phyloP scores from a whole-genome alignment of 2,797 vertebrate species.

The Sparus aurata region DNA sequence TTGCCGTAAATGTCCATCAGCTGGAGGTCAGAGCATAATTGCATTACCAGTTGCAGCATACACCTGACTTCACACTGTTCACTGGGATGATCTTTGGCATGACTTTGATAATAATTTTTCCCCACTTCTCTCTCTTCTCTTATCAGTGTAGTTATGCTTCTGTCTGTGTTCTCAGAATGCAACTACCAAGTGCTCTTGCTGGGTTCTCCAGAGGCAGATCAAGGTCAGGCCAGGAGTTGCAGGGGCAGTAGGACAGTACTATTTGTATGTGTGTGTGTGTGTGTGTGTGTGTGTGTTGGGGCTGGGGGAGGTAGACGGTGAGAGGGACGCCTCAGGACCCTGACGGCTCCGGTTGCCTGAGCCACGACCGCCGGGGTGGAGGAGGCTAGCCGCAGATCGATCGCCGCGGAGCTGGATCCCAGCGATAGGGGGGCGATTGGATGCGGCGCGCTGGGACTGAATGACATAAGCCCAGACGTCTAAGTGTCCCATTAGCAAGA shows the following conservation, averaged over 20 bases:
- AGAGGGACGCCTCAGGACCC: constrained; percentile 85
- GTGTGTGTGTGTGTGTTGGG: constrained; percentile 46
- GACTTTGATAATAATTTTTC: constrained; percentile 47
- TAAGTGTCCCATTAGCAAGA: constrained; percentile 88
- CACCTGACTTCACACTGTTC: background rate
- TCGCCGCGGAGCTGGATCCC: constrained; percentile 77
- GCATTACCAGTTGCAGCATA: background rate
- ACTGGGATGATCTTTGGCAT: constrained; percentile 16
- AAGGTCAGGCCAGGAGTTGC: constrained; percentile 83
- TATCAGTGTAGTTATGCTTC: constrained; percentile 26
- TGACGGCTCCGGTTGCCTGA: constrained; percentile 86
- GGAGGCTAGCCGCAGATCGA: constrained; percentile 89
- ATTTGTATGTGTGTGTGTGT: constrained; percentile 26
- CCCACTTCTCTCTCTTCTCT: constrained; percentile 35
- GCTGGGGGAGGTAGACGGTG: constrained; percentile 72
- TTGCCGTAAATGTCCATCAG: background rate
- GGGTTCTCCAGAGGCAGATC: constrained; percentile 75
- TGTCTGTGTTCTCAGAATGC: constrained; percentile 53
- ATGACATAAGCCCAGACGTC: constrained; percentile 86
- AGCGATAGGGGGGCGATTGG: constrained; percentile 81
- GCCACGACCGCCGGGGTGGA: constrained; percentile 79
- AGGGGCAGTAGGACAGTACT: constrained; percentile 60
- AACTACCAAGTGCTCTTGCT: constrained; percentile 58
- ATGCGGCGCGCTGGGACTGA: constrained; percentile 83
- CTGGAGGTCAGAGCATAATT: background rate